These are phyloP conservation scores for Imbricaverruca yamaguchii DNA, from an alignment of 2,888 invertebrate species.

Conservation along the genomic window DNA sequence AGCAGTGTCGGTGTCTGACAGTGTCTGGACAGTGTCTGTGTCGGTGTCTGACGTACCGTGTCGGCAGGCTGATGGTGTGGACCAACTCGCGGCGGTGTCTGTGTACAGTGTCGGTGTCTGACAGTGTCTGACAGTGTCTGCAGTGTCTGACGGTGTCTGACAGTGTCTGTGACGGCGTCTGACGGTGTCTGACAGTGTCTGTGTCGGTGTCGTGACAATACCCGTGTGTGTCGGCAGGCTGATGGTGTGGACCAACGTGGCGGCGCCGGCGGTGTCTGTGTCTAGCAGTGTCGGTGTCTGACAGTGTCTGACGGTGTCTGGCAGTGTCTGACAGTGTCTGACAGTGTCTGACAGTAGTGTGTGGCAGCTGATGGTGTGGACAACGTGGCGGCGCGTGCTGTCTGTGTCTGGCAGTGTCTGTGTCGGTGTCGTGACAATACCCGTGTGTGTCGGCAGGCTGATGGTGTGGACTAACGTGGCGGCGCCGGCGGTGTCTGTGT, in stretches of 20 bases:
- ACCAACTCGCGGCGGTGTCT: slow-evolving; percentile 30
- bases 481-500: slow-evolving; percentile 22
- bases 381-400: slow-evolving; percentile 29
- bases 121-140: too few relatives aligned
- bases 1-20: too few relatives aligned
- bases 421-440: too few relatives aligned
- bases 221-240: background rate
- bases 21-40: too few relatives aligned
- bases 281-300: slow-evolving; percentile 66
- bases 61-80: slow-evolving; percentile 25
- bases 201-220: too few relatives aligned
- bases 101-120: slow-evolving; percentile 66
- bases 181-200: too few relatives aligned
- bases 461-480: slow-evolving; percentile 31
- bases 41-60: too few relatives aligned
- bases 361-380: slow-evolving; percentile 25
- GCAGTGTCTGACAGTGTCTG: too few relatives aligned
- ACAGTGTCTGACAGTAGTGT: too few relatives aligned
- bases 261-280: slow-evolving; percentile 29
- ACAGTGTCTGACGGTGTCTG: too few relatives aligned
- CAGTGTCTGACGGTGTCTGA: too few relatives aligned
- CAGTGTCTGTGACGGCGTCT: too few relatives aligned
- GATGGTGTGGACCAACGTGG: slow-evolving; percentile 31
- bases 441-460: background rate
- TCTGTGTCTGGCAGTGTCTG: slow-evolving; percentile 22